Evolutionary conservation across 2,888 invertebrate species (phyloP), one percentile per base, ranked within the genome.

Genomic region (Brachynemurus nebulosus): DNA sequence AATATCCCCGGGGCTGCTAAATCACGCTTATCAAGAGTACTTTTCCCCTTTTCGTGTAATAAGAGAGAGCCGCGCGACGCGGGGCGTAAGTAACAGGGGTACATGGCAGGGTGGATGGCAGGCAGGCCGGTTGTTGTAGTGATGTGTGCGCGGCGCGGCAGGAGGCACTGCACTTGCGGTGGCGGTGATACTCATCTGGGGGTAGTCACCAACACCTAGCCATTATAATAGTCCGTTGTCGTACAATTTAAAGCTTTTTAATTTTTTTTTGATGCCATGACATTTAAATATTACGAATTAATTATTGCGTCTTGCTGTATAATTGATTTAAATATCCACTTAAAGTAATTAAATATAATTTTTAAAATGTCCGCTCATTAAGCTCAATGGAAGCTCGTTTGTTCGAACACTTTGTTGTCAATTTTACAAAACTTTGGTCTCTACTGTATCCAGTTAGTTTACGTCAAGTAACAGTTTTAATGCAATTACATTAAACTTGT

Each of bases 1-100:
- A 66, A 66, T 66, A 66, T 77, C 76, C 76, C 69, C 75, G 75
- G 76, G 76, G 77, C 77, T 76, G 76, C 77, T 78, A 78, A 78
- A 78, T 78, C 78, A 78, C 77, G 76, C 67, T 67, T 66, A 66
- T 67, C 67, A 67, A 67, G 66, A 67, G 66, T 64, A 66, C 64
- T 65, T 65, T 63, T 62, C 61, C 62, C 61, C 58, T 57, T 47
- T 47, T 30, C 30, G n/a, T n/a, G n/a, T n/a, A n/a, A n/a, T n/a
- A n/a, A n/a, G n/a, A n/a, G n/a, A n/a, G n/a, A n/a, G n/a, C n/a
- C n/a, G n/a, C n/a, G 50, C 60, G 34, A 20, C 12, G 42, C 17
- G 20, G 42, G 42, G 42, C 14, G 47, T 30, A 60, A 57, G 52
- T 54, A 52, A 53, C 30, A 30, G n/a, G 30, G 30, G 30, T 30